A percentile compares a stretch with the other conserved stretches of the same genome.
These are phyloP conservation scores for Psittacus erithacus DNA, from an alignment of 2,113 vertebrate genomes.

Conservation along the genomic window DNA sequence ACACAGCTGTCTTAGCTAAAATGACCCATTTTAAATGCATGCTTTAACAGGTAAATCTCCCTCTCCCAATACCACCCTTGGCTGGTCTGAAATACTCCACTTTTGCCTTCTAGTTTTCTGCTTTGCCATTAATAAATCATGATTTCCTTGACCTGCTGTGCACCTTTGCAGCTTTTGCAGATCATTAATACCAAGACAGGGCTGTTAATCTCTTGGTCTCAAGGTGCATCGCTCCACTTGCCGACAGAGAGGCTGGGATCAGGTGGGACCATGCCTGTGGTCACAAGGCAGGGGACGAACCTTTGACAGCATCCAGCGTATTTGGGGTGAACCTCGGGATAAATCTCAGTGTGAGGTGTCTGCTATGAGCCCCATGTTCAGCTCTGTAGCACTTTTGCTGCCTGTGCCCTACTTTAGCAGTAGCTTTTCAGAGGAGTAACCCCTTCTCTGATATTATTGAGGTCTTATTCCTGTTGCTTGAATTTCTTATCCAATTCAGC, in stretches of 20 bases:
- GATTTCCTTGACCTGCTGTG: background rate
- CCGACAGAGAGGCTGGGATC: background rate
- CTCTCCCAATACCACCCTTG: background rate
- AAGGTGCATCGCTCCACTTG: background rate
- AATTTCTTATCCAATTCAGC: background rate
- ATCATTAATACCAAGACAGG: slow-evolving; percentile 8
- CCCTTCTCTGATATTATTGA: background rate
- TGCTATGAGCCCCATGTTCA: background rate
- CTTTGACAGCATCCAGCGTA: fast-evolving
- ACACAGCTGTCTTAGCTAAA: slow-evolving; percentile 2
- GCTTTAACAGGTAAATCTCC: background rate
- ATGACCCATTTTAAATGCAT: slow-evolving; percentile 27
- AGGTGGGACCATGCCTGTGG: background rate
- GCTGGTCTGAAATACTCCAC: background rate
- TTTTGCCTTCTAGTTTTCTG: slow-evolving; percentile 7
- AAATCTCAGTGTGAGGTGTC: background rate
- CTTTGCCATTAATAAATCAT: slow-evolving; percentile 30
- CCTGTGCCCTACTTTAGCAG: background rate
- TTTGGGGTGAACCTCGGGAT: background rate
- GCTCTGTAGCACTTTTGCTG: background rate
- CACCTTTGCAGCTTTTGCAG: background rate
- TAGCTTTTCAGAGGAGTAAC: background rate
- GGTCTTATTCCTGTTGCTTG: background rate
- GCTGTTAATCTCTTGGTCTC: slow-evolving; percentile 6
- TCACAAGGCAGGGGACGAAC: background rate